phyloP scores from a whole-genome alignment of 2,888 invertebrate species.

The Conchocele bisecta region DNA sequence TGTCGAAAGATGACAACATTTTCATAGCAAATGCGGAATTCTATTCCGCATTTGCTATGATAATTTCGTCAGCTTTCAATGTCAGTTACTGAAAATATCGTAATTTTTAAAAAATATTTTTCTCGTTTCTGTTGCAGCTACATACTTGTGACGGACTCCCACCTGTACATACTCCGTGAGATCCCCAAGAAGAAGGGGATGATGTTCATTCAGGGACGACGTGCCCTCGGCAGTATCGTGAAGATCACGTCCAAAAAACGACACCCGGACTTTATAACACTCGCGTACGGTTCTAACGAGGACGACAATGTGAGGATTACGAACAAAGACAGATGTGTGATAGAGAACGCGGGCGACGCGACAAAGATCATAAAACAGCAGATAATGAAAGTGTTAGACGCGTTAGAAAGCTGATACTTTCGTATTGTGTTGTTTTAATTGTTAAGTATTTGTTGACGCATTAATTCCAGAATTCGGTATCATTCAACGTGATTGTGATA shows the following conservation, averaged over 20 bases:
- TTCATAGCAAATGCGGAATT: too few relatives aligned
- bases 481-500: too few relatives aligned
- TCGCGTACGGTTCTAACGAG: slow-evolving; percentile 91
- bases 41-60: too few relatives aligned
- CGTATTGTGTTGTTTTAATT: too few relatives aligned
- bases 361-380: slow-evolving; percentile 95
- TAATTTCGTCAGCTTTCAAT: too few relatives aligned
- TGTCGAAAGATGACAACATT: too few relatives aligned
- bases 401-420: slow-evolving; percentile 75
- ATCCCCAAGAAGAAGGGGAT: slow-evolving; percentile 89
- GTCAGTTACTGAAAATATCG: too few relatives aligned
- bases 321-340: slow-evolving; percentile 95
- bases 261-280: slow-evolving; percentile 97
- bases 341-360: slow-evolving; percentile 95
- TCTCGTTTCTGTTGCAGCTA: slow-evolving; percentile 85
- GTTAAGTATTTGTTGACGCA: too few relatives aligned
- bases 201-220: slow-evolving; percentile 92
- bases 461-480: too few relatives aligned
- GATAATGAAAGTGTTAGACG: slow-evolving; percentile 86
- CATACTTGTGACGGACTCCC: slow-evolving; percentile 92
- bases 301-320: slow-evolving; percentile 87
- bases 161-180: slow-evolving; percentile 91
- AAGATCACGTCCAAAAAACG: slow-evolving; percentile 98
- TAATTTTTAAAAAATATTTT: slow-evolving; percentile 1
- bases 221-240: slow-evolving; percentile 95